These are phyloP conservation scores for Rhysida immarginata DNA, from an alignment of 1,140 invertebrate species.

Conservation along the genomic window DNA sequence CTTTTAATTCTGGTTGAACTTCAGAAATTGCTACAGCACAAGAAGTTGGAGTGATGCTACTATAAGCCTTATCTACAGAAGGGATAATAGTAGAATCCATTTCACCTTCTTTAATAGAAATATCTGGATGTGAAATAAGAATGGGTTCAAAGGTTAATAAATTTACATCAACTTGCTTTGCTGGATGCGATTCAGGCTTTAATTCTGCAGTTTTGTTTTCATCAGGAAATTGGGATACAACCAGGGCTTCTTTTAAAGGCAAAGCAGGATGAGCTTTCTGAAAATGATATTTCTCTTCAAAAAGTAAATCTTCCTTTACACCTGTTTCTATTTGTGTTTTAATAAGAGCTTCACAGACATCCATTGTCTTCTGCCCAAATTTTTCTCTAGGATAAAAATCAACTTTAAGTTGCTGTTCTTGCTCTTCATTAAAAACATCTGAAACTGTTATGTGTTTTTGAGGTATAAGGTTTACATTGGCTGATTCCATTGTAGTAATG, in stretches of 20 bases:
- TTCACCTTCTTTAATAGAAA: neutral
- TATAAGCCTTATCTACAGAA: neutral
- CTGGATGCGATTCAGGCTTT: neutral
- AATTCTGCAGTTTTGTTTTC: neutral
- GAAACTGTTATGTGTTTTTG: neutral
- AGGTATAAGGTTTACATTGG: no score
- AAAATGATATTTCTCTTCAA: conserved; percentile 11
- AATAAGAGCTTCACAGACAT: conserved; percentile 11
- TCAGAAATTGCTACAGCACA: neutral
- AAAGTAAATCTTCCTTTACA: conserved; percentile 10
- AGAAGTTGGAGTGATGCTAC: neutral
- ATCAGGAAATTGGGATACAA: conserved; percentile 15
- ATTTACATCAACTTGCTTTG: conserved; percentile 2
- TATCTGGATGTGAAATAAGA: neutral
- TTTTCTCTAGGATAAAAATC: neutral
- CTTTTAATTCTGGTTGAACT: conserved; percentile 37
- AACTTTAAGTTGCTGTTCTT: neutral
- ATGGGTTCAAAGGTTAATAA: conserved; percentile 9
- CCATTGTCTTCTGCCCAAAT: conserved; percentile 10
- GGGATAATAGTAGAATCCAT: neutral
- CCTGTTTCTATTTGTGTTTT: conserved; percentile 10
- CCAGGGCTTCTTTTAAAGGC: conserved; percentile 14
- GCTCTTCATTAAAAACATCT: neutral
- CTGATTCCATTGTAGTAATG: no score
- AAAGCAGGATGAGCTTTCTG: conserved; percentile 13